Conservation (phyloP, 2,113 vertebrate species). For the Takifugu bimaculatus region DNA sequence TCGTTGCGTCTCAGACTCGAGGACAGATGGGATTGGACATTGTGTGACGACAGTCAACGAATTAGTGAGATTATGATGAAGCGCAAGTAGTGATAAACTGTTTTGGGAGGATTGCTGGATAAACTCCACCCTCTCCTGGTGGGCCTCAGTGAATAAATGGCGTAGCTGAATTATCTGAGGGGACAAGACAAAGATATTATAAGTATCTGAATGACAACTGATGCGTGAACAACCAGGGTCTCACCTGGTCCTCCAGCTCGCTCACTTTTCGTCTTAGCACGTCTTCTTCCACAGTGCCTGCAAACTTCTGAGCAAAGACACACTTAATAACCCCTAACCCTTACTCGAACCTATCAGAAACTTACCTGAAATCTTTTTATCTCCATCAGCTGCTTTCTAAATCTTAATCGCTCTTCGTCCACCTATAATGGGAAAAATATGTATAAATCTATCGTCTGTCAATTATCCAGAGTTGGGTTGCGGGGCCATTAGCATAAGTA, state of each 20-base stretch:
- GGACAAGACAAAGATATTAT: constrained; percentile 15
- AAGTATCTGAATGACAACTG: background rate
- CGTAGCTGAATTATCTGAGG: constrained; percentile 64
- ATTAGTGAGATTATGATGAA: constrained; percentile 63
- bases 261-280: constrained; percentile 31
- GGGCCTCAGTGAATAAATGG: constrained; percentile 49
- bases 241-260: constrained; percentile 69
- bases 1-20: constrained; percentile 69
- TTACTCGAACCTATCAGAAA: background rate
- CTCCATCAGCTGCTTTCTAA: constrained; percentile 42
- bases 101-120: constrained; percentile 66
- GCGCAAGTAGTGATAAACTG: constrained; percentile 56
- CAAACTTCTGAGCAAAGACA: constrained; percentile 6
- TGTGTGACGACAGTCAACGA: constrained; percentile 63
- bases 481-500: no score
- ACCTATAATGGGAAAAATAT: constrained; percentile 46
- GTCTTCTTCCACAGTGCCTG: constrained; percentile 38
- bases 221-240: constrained; percentile 7
- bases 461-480: no score
- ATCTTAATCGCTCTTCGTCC: constrained; percentile 49
- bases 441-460: no score
- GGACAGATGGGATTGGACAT: constrained; percentile 52
- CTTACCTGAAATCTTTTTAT: constrained; percentile 40
- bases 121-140: constrained; percentile 63
- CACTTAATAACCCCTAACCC: no score